A percentile compares a stretch with the other conserved stretches of the same genome.
These are phyloP conservation scores for Polyommatus icarus DNA, from an alignment of 2,888 invertebrate genomes.

Conservation along the genomic window DNA sequence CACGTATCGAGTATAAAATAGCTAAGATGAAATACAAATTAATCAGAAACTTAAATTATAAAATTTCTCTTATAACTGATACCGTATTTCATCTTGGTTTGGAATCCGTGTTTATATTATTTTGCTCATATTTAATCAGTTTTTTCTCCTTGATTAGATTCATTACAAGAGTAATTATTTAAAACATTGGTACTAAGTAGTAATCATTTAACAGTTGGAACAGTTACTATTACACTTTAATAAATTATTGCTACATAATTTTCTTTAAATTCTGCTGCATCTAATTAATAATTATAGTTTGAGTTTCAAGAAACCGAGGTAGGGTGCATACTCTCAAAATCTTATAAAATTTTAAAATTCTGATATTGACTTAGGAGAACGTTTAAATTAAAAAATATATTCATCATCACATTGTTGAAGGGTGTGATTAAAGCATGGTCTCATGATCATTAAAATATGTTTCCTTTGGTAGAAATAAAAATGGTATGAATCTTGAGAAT, in stretches of 20 bases:
- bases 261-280: neutral
- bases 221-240: neutral
- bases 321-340: neutral
- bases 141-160: conserved; percentile 1
- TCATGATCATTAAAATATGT: neutral
- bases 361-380: neutral
- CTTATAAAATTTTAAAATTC: neutral
- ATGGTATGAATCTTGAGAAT: conserved; percentile 4
- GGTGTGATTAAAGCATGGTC: conserved; percentile 1
- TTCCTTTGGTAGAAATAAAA: neutral
- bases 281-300: neutral
- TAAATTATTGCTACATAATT: neutral
- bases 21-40: conserved; percentile 9
- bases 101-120: neutral
- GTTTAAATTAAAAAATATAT: neutral
- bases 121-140: neutral
- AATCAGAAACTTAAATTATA: neutral
- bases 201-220: neutral
- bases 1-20: neutral
- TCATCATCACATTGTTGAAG: neutral
- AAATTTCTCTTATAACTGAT: neutral
- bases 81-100: neutral
- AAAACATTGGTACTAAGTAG: neutral
- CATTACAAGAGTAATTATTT: neutral
- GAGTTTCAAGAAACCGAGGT: neutral